These are phyloP conservation scores for Drosophila biarmipes DNA, from an alignment of 1,140 invertebrate genomes.

Conservation along the genomic window DNA sequence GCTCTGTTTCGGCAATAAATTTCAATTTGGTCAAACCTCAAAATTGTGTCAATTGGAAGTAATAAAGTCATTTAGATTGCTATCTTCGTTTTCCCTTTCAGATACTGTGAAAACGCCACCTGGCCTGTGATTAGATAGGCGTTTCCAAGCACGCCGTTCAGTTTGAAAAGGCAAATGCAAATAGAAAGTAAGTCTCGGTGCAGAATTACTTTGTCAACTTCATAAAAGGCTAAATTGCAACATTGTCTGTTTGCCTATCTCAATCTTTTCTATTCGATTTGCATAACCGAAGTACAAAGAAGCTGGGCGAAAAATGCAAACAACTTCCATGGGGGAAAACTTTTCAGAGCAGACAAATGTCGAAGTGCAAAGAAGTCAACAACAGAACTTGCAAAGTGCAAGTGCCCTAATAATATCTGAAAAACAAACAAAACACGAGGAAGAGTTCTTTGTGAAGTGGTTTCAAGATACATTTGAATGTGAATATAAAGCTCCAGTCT, in stretches of 20 bases:
- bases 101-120: slow-evolving; percentile 22
- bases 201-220: slow-evolving; percentile 44
- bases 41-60: slow-evolving; percentile 50
- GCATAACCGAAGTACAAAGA: slow-evolving; percentile 28
- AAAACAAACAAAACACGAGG: slow-evolving; percentile 4
- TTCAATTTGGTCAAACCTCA: slow-evolving; percentile 44
- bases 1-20: slow-evolving; percentile 49
- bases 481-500: background rate
- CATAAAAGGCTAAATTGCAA: slow-evolving; percentile 40
- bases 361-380: slow-evolving; percentile 34
- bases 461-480: background rate
- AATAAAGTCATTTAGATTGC: slow-evolving; percentile 45
- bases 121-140: slow-evolving; percentile 45
- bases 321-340: slow-evolving; percentile 22
- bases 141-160: slow-evolving; percentile 23
- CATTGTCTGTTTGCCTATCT: slow-evolving; percentile 19
- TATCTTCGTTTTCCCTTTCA: slow-evolving; percentile 16
- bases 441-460: slow-evolving; percentile 12
- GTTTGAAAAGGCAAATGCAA: slow-evolving; percentile 7
- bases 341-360: slow-evolving; percentile 35
- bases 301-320: slow-evolving; percentile 26
- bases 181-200: slow-evolving; percentile 32
- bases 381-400: slow-evolving; percentile 34
- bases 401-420: slow-evolving; percentile 31
- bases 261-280: slow-evolving; percentile 51